Base-by-base conservation (phyloP, 2,888 invertebrate species). In the Cerastis rubricosa region DNA sequence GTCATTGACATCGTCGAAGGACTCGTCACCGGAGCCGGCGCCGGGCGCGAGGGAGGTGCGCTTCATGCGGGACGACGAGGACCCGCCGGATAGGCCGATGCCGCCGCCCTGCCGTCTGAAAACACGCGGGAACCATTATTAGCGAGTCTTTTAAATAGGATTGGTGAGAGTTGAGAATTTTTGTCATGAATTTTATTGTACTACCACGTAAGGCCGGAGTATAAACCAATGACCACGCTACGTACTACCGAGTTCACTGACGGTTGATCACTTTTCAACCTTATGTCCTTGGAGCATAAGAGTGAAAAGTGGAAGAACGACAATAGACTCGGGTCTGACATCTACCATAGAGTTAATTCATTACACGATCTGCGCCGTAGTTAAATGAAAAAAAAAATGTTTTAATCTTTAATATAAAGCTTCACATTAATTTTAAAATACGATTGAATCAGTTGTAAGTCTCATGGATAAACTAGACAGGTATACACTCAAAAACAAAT, bases 21-120 rank as follows among this genome's bases (percentile, higher is more conserved):
- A 98, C 94, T 98, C 98, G 94, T 98, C 98, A 14, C 98, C 98
- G 65, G 98, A 98, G 85, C 98, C 98, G 85, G 94, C 97, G 92
- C 95, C 95, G 43, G 98, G 97, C 90, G 97, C 97, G 67, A 98
- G 97, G 8, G 98, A 98, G 54, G 98, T 97, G 76, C 98, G 97
- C 95, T 98, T 98, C 87, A 97, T 97, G 89, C 98, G 97, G 57
- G 97, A 96, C 67, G 98, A 96, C 2, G 98, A 97, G 49, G 97
- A 97, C 70, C 98, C 93, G 86, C 97, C 97, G 49, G 97, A 97
- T 74, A 98, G 94, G 0, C 97, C 97, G 87, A 97, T 97, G 80
- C 97, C 95, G 79, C 97, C 97, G 85, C 97, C 97, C 88, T 95
- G 95, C 87, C 96, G 93, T 87, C 96, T 96, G 94, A 0, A 0